Evolutionary conservation across 2,797 vertebrate species (phyloP).

Genomic region (Amniataba percoides): DNA sequence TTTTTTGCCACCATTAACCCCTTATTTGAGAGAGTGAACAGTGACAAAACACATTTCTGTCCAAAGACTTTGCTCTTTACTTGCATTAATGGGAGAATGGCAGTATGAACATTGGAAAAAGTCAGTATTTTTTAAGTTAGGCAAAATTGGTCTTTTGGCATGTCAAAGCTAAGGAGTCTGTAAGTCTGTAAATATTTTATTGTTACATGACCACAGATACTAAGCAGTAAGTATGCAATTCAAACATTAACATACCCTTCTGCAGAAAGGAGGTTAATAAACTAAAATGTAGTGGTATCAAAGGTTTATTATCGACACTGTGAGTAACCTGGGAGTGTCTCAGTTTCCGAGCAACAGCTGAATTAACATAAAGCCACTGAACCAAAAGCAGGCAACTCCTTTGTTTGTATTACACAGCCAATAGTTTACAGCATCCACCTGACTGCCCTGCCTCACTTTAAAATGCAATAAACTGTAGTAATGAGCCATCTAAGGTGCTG

Average conservation of each 20-base stretch:
- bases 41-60: neutral
- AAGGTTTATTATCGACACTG: conserved; percentile 27
- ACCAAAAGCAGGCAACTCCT: neutral
- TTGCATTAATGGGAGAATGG: too few relatives aligned
- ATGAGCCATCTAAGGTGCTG: neutral
- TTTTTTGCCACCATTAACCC: neutral
- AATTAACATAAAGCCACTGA: neutral
- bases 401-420: conserved; percentile 30
- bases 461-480: conserved; percentile 8
- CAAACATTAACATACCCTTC: neutral
- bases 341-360: conserved; percentile 56
- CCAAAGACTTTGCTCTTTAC: neutral
- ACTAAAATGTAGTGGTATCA: conserved; percentile 6
- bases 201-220: neutral
- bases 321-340: conserved; percentile 32
- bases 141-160: neutral
- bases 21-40: neutral
- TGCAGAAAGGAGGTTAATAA: conserved; percentile 3
- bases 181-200: neutral
- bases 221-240: neutral
- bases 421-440: conserved; percentile 27
- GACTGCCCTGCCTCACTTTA: neutral
- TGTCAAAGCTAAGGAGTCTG: neutral
- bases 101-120: neutral
- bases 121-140: too few relatives aligned